phyloP scores from a whole-genome alignment of 2,888 invertebrate genomes.

The Synanthedon myopaeformis region DNA sequence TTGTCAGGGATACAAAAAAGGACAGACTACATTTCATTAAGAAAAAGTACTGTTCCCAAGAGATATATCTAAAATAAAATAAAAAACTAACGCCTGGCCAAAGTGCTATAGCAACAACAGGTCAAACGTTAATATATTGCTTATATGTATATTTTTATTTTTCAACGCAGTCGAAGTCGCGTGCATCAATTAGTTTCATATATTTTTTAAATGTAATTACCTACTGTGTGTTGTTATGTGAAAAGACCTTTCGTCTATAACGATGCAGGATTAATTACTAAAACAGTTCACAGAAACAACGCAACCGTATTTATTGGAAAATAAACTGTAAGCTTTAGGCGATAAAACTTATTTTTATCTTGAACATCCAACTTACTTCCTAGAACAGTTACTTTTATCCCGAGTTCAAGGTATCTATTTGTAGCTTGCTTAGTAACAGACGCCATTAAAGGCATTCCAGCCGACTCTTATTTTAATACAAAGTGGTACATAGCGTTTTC shows the following conservation, averaged over 20 bases:
- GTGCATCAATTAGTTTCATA: too few relatives aligned
- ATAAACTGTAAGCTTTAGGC: neutral
- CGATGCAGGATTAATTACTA: slow-evolving; percentile 23
- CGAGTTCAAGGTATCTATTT: slow-evolving; percentile 17
- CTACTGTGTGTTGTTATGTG: slow-evolving; percentile 3
- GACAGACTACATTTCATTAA: too few relatives aligned
- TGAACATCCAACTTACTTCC: neutral
- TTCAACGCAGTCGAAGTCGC: too few relatives aligned
- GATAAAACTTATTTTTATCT: neutral
- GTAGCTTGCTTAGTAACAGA: slow-evolving; percentile 13
- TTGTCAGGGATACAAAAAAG: too few relatives aligned
- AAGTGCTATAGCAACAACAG: too few relatives aligned
- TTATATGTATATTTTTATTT: too few relatives aligned
- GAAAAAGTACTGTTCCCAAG: too few relatives aligned
- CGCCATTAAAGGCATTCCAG: slow-evolving; percentile 12
- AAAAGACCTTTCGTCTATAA: slow-evolving; percentile 18
- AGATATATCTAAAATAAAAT: too few relatives aligned
- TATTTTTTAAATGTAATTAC: too few relatives aligned
- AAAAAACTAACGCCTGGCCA: too few relatives aligned
- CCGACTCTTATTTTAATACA: slow-evolving; percentile 1
- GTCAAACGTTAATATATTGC: too few relatives aligned
- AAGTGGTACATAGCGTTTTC: neutral
- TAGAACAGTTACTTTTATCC: slow-evolving; percentile 15
- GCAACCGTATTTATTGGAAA: neutral
- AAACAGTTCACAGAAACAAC: slow-evolving; percentile 14